phyloP scores from a whole-genome alignment of 2,113 vertebrate species.

The Brachyhypopomus gauderio region DNA sequence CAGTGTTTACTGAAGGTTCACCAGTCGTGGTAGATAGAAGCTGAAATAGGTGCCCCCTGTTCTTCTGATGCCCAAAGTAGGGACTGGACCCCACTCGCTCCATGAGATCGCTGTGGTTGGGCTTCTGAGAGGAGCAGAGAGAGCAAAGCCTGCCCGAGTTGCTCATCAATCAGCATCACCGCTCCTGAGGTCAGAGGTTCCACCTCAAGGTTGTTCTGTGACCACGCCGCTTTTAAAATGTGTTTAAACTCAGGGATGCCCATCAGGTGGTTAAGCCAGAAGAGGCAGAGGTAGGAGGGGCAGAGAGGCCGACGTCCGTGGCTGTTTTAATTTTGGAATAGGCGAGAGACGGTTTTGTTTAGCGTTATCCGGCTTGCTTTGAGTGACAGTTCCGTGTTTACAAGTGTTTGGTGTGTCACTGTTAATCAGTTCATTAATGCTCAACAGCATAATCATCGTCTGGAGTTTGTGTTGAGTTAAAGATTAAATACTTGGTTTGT shows the following conservation, averaged over 20 bases:
- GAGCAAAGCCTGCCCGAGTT: background rate
- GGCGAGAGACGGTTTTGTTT: slow-evolving; percentile 16
- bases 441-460: background rate
- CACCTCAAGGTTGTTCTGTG: background rate
- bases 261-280: background rate
- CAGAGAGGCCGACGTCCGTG: background rate
- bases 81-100: background rate
- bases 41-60: background rate
- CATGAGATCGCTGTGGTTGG: background rate
- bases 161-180: background rate
- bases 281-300: background rate
- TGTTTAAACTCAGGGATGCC: background rate
- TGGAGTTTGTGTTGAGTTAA: slow-evolving; percentile 25
- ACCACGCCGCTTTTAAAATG: background rate
- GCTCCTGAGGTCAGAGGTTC: background rate
- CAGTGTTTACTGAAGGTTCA: too few species aligned
- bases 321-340: slow-evolving; percentile 14
- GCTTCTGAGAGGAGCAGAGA: background rate
- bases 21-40: too few species aligned
- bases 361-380: background rate
- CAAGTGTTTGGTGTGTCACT: slow-evolving; percentile 9
- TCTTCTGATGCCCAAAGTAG: background rate
- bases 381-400: background rate
- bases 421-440: slow-evolving; percentile 22
- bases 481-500: slow-evolving; percentile 32